Evolutionary conservation across 1,140 invertebrate species (phyloP).

Genomic region (Rhyzopertha dominica): DNA sequence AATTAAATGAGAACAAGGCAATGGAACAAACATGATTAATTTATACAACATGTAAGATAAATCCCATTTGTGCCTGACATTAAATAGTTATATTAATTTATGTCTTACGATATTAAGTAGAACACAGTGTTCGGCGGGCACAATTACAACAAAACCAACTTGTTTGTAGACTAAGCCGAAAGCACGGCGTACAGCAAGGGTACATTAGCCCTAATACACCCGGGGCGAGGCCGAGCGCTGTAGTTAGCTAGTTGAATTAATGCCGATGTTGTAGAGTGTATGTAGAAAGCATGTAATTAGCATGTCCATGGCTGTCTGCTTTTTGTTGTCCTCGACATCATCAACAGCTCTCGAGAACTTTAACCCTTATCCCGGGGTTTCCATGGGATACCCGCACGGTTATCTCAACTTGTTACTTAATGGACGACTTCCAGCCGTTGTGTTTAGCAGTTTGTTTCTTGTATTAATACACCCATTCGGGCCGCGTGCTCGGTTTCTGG

Average conservation of each 20-base stretch:
- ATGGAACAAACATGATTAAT: no score
- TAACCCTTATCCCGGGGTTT: constrained; percentile 33
- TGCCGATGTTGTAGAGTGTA: constrained; percentile 39
- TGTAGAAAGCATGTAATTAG: constrained; percentile 42
- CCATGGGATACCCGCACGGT: constrained; percentile 12
- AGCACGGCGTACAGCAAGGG: constrained; percentile 23
- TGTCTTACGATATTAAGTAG: constrained; percentile 41
- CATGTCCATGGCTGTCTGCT: constrained; percentile 42
- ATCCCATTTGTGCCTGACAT: constrained; percentile 28
- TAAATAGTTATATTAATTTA: constrained; percentile 43
- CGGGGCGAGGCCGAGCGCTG: constrained; percentile 26
- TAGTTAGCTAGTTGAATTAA: constrained; percentile 43
- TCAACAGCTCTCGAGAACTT: constrained; percentile 24
- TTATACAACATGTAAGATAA: no score
- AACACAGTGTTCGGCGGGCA: constrained; percentile 35
- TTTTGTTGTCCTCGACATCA: constrained; percentile 28
- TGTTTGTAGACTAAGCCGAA: constrained; percentile 38
- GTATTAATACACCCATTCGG: no score
- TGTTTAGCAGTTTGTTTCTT: no score
- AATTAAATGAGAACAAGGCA: no score
- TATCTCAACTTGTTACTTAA: no score
- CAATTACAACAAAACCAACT: constrained; percentile 42
- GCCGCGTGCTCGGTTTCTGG: no score
- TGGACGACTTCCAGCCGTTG: no score
- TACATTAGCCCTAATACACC: constrained; percentile 41